A percentile compares a stretch with the other conserved stretches of the same genome.
Conservation (phyloP, 2,113 vertebrate genomes). For the Himantopus leucocephalus region DNA sequence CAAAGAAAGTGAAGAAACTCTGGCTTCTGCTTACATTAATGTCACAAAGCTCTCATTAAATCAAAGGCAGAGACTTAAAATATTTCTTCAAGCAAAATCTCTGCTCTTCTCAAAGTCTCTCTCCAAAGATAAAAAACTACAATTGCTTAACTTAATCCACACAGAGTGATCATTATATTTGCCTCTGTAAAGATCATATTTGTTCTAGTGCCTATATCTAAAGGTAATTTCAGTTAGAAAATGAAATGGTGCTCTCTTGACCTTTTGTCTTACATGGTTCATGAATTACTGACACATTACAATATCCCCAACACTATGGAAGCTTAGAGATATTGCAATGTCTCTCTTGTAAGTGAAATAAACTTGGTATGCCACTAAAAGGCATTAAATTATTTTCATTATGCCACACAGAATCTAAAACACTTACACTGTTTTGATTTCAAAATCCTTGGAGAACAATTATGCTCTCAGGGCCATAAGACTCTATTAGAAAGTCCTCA, state of each 20-base stretch:
- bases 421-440: conserved; percentile 73
- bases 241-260: conserved; percentile 57
- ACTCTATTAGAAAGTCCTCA: conserved; percentile 70
- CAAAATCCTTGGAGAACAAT: conserved; percentile 70
- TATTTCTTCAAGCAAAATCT: conserved; percentile 35
- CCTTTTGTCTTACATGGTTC: conserved; percentile 60
- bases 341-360: conserved; percentile 55
- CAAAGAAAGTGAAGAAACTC: conserved; percentile 9
- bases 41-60: conserved; percentile 1
- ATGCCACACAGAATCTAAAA: conserved; percentile 70
- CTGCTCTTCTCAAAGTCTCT: neutral
- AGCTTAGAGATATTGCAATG: conserved; percentile 41
- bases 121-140: conserved; percentile 30
- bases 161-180: conserved; percentile 30
- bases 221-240: conserved; percentile 68
- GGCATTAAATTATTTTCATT: conserved; percentile 74
- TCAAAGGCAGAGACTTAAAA: conserved; percentile 27
- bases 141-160: conserved; percentile 47
- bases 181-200: conserved; percentile 21
- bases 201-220: conserved; percentile 50
- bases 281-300: conserved; percentile 53
- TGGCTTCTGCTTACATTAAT: neutral
- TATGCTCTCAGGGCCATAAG: conserved; percentile 58
- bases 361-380: conserved; percentile 67
- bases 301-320: conserved; percentile 15